phyloP scores from a whole-genome alignment of 2,113 vertebrate genomes.

The Seriola dumerili region DNA sequence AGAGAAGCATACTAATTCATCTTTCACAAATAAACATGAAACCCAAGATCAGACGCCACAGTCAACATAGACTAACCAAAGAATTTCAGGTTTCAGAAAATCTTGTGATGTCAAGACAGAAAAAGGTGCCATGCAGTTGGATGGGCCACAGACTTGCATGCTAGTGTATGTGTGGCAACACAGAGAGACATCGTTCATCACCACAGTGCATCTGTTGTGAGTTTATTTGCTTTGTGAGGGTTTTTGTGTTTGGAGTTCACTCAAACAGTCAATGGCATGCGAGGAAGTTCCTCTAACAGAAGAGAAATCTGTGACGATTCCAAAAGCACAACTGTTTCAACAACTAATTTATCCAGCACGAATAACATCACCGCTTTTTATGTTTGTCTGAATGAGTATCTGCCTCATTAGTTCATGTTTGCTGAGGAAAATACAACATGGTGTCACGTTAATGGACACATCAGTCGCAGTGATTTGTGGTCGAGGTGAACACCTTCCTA shows the following conservation, averaged over 20 bases:
- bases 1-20: not conserved
- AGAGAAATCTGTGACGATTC: conserved; percentile 29
- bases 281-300: conserved; percentile 33
- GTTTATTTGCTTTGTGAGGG: conserved; percentile 66
- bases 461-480: conserved; percentile 48
- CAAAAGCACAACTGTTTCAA: conserved; percentile 30
- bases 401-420: conserved; percentile 1
- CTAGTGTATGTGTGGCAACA: conserved; percentile 20
- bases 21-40: not conserved
- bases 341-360: not conserved
- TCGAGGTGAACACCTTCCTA: conserved; percentile 35
- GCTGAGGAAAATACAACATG: not conserved
- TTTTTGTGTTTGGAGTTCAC: conserved; percentile 43
- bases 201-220: conserved; percentile 65
- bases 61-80: not conserved
- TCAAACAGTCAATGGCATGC: conserved; percentile 26
- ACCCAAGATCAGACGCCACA: not conserved
- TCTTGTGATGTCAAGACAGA: not conserved
- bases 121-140: conserved; percentile 1
- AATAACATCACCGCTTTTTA: not conserved
- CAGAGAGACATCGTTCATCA: conserved; percentile 47
- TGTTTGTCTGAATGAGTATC: not conserved
- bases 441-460: conserved; percentile 43
- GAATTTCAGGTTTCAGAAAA: not conserved
- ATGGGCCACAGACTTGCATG: conserved; percentile 14